Base-by-base conservation (phyloP, 2,888 invertebrate genomes). In the Andrena minutula region DNA sequence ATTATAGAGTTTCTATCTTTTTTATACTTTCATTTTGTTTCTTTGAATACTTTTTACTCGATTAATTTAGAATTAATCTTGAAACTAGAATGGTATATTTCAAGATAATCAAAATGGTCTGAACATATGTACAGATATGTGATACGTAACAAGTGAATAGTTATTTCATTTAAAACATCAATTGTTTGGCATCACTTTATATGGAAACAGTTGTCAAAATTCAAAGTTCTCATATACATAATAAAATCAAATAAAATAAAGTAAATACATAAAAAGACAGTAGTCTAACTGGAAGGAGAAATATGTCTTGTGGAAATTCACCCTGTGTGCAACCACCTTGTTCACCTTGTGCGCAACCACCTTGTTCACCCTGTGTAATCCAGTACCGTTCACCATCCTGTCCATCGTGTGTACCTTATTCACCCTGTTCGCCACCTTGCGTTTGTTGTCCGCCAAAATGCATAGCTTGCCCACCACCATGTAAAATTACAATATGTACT, bases 261-360 rank as follows among this genome's bases (percentile, higher is more conserved):
- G 51, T 51, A 16, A 2, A 66, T 16, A 76, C 80, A 78, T 16
- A 7, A 10, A 49, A 72, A 68, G 28, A 8, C 64, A 74, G 58
- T 28, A 16, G 20, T 32, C n/a, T 61, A 49, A 53, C 63, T 58
- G 10, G 70, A 76, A 69, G 65, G 28, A 10, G 10, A 66, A 2
- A 28, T 41, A 88, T 89, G 88, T 83, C 88, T 64, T 88, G 88
- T 68, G 75, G 69, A 56, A 63, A 79, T 78, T 75, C 68, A 53
- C 64, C 81, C 53, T 80, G 75, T 53, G 73, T 79, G 6, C 70
- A 84, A 75, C 84, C 92, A 23, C 94, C 94, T 86, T 94, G 94
- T 81, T 94, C 92, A n/a, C 56, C 81, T 53, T 79, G 75, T 58
- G 73, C 82, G 6, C 70, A 84, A 75, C 84, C 92, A 23, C 94